Conservation (phyloP, 2,797 vertebrate genomes). For the Pyrrhura leucotis region DNA sequence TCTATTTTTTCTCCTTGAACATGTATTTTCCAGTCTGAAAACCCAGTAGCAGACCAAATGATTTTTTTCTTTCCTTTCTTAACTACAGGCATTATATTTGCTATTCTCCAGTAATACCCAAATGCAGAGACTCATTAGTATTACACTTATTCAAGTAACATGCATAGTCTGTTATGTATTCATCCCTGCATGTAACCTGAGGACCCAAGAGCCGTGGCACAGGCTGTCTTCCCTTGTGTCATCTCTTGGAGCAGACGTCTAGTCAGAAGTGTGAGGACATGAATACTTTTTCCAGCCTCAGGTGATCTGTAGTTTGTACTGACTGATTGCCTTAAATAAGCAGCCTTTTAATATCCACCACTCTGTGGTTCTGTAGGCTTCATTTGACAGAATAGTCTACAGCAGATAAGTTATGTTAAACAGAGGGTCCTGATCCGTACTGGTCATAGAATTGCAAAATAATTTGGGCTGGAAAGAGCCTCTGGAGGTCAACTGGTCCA, state of each 20-base stretch:
- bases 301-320: neutral
- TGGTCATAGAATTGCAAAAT: neutral
- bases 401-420: neutral
- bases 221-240: neutral
- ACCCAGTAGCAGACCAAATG: neutral
- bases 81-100: neutral
- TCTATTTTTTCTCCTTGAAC: neutral
- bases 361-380: neutral
- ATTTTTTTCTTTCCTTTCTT: neutral
- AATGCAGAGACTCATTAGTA: neutral
- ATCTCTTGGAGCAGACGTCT: neutral
- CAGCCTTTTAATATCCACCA: constrained; percentile 9
- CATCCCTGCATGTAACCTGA: neutral
- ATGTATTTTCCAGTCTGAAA: neutral
- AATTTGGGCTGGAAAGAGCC: neutral
- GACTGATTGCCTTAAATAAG: constrained; percentile 27
- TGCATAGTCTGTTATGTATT: neutral
- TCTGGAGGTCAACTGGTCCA: neutral
- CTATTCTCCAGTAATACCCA: neutral
- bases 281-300: neutral
- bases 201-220: neutral
- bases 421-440: neutral
- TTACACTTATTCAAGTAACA: neutral
- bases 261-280: neutral
- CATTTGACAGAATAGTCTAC: neutral